Percentiles rank a stretch among this genome's conserved stretches.
Conservation (phyloP, 2,888 invertebrate species). For the Pharmacophagus antenor region DNA sequence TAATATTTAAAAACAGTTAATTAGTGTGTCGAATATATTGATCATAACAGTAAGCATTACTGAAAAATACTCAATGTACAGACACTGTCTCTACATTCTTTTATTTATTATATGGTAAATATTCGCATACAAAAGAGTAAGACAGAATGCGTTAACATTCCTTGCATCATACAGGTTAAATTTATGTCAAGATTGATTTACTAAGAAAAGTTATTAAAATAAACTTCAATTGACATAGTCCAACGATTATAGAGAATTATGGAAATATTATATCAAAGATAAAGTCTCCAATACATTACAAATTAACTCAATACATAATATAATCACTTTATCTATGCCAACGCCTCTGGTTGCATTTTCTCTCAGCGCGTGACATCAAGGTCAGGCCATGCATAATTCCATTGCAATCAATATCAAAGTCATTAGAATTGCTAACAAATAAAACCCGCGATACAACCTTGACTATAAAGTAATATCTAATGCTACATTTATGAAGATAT, state of each 20-base stretch:
- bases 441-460: slow-evolving; percentile 12
- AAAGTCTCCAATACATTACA: background rate
- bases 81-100: no score
- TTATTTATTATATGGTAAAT: no score
- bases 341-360: slow-evolving; percentile 25
- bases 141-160: background rate
- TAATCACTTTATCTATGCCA: slow-evolving; percentile 1
- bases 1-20: no score
- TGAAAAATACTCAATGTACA: no score
- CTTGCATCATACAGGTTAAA: background rate
- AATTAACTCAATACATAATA: slow-evolving; percentile 2
- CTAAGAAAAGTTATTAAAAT: background rate
- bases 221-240: background rate
- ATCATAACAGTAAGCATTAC: background rate
- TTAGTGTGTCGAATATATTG: no score
- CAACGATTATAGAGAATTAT: background rate
- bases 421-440: slow-evolving; percentile 26
- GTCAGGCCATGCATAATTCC: slow-evolving; percentile 14
- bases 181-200: background rate
- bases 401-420: slow-evolving; percentile 16
- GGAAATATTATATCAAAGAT: background rate
- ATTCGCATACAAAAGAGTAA: background rate
- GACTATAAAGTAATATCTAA: slow-evolving; percentile 1
- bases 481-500: background rate
- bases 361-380: slow-evolving; percentile 20